Base-by-base conservation (phyloP, 2,797 vertebrate species). In the Molossus molossus region DNA sequence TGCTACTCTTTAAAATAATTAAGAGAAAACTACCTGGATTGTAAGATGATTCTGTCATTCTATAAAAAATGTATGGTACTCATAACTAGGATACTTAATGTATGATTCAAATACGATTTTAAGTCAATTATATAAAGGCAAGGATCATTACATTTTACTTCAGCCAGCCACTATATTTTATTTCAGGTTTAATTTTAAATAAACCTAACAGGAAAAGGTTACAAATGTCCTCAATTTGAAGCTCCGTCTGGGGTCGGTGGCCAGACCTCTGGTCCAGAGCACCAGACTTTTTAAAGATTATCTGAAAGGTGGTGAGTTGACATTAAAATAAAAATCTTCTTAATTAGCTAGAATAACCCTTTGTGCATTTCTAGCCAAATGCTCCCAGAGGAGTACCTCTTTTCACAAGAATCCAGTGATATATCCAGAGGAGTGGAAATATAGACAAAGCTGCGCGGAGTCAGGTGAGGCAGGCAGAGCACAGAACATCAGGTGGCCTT, bases 101-200 rank as follows among this genome's bases (percentile, higher is more conserved):
- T 73, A 60, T 37, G 4, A 79, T 83, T 86, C 76, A 92, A 80
- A 85, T 75, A 64, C 25, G 23, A 92, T 79, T 91, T 91, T 70
- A 72, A 91, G 85, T 82, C 62, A 92, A 57, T 62, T 83, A 6
- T 75, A 45, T 73, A 85, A 96, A 91, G 45, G 75, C 58, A 89
- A 87, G 6, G 33, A 53, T 12, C 18, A 72, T 86, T 92, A 50
- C 20, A 60, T 86, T 94, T 96, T 53, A 76, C 10, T 58, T 91
- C 64, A 87, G 20, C 9, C 37, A 48, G 53, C 37, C 90, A 62
- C 50, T 67, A 45, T 80, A 80, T 95, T 88, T 96, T 69, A 75
- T 72, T 96, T 67, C 79, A 96, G 55, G 50, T 40, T 94, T 91
- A 92, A 93, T 88, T 91, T 94, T 92, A 84, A 64, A 58, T 64